A percentile compares a stretch with the other conserved stretches of the same genome.
phyloP scores from a whole-genome alignment of 2,888 invertebrate genomes.

The Vesta saturnalis region DNA sequence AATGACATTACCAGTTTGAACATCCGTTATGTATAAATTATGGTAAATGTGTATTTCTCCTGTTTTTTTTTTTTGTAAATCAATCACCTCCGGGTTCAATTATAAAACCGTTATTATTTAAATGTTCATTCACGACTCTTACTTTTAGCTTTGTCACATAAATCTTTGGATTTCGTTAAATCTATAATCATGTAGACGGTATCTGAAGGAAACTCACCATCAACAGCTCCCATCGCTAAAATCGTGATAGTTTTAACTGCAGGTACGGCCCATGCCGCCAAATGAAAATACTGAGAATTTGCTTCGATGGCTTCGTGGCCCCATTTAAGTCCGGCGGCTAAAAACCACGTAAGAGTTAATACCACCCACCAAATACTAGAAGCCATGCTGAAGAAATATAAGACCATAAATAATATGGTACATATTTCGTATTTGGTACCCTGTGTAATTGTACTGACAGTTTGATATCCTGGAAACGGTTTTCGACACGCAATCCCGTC shows the following conservation, averaged over 20 bases:
- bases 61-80: no score
- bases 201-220: slow-evolving; percentile 71
- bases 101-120: slow-evolving; percentile 1
- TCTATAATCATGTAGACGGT: neutral
- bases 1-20: no score
- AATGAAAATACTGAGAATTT: slow-evolving; percentile 96
- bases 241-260: slow-evolving; percentile 96
- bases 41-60: no score
- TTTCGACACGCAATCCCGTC: slow-evolving; percentile 86
- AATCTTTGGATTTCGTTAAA: neutral
- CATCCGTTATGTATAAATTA: no score
- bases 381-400: slow-evolving; percentile 97
- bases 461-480: slow-evolving; percentile 80
- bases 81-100: no score
- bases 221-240: slow-evolving; percentile 94
- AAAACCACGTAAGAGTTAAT: slow-evolving; percentile 94
- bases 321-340: slow-evolving; percentile 97
- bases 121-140: neutral
- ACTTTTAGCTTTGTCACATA: neutral
- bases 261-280: slow-evolving; percentile 98
- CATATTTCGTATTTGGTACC: slow-evolving; percentile 86
- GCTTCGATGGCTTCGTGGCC: slow-evolving; percentile 98
- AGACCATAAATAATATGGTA: slow-evolving; percentile 94
- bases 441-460: slow-evolving; percentile 87
- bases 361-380: slow-evolving; percentile 99